Conservation (phyloP, 1,140 invertebrate genomes). For the Rhopalosiphum padi region DNA sequence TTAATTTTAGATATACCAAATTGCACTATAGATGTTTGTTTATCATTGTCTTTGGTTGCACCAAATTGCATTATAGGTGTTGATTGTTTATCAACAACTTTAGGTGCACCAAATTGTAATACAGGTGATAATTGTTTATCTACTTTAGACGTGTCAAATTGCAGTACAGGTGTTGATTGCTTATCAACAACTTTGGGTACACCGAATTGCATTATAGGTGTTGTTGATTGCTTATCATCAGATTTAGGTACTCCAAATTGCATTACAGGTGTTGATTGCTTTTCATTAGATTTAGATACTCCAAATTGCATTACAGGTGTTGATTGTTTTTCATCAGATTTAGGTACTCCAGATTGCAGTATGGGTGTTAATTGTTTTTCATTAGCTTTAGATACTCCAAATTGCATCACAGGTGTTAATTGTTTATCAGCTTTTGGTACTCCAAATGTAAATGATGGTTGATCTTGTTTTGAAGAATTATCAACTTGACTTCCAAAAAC, state of each 20-base stretch:
- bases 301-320: constrained; percentile 15
- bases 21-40: constrained; percentile 1
- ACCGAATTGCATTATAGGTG: constrained; percentile 7
- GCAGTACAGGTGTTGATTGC: not conserved
- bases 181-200: not conserved
- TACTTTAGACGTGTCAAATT: not conserved
- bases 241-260: not conserved
- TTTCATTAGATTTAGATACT: not conserved
- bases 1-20: not conserved
- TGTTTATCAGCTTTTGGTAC: not conserved
- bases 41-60: not conserved
- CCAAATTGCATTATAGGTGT: constrained; percentile 8
- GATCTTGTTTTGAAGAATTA: not conserved
- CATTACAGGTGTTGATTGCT: not conserved
- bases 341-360: not conserved
- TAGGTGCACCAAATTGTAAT: not conserved
- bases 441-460: constrained; percentile 20
- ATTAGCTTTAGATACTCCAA: not conserved
- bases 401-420: not conserved
- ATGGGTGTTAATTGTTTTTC: not conserved
- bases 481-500: not conserved
- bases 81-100: not conserved
- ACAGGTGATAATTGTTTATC: not conserved
- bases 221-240: not conserved
- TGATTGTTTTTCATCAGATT: not conserved